Evolutionary conservation across 2,797 vertebrate genomes (phyloP), one percentile per base, ranked within the genome.

Genomic region (Sebastes wilsoni): DNA sequence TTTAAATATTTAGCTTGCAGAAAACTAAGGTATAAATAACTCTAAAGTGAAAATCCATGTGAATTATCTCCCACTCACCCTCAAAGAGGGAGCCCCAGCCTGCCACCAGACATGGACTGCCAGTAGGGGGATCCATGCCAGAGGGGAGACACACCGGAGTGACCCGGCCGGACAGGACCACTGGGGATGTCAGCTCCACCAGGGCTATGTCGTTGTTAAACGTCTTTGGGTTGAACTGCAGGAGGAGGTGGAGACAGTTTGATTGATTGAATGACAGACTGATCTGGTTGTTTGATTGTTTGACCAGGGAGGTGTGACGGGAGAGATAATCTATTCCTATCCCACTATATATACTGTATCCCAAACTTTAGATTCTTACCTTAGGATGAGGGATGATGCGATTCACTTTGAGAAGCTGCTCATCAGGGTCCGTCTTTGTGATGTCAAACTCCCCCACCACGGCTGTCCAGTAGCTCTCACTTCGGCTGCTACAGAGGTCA

Each of bases 61-160:
- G 3, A 20, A 27, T 25, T 11, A 30, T 66, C 2, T 46, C 38
- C n/a, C 18, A 56, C 89, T 88, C 84, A 99, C 98, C 97, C 94
- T 99, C 97, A 5, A 96, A 98, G 55, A 98, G 95, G 5, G 98
- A 98, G 12, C 98, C 98, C 98, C 98, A 99, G 68, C 98, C 98
- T 0, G 95, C 96, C 20, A 99, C 98, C 84, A 97, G 93, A 85
- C 98, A 99, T 2, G 95, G 70, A 0, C 96, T 97, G 34, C 97
- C 97, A 0, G 95, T 93, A 4, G 95, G 94, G 42, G 96, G 97
- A 77, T 99, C 97, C 0, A 42, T 36, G 10, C 93, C 83, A 3
- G 94, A 94, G n/a, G 98, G 98, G 62, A 99, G 96, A 88, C 98
- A 99, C 77, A 99, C 96, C 0, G 98, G 97, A 38, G 96, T 96